phyloP scores from a whole-genome alignment of 2,888 invertebrate genomes.

The Scaptomyza polygonia region DNA sequence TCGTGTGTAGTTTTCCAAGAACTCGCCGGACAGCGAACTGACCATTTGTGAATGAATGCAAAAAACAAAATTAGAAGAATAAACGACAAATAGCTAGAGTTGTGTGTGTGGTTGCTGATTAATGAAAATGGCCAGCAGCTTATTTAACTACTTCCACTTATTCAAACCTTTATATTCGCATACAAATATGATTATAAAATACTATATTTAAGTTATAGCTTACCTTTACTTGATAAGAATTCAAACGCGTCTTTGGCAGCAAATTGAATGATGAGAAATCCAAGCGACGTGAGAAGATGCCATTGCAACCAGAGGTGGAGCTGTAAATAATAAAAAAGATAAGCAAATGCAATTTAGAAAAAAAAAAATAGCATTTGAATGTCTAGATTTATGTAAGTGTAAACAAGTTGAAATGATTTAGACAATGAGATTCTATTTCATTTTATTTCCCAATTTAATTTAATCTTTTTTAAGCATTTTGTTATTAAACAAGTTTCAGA shows the following conservation, averaged over 20 bases:
- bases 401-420: neutral
- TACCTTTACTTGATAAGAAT: slow-evolving; percentile 99
- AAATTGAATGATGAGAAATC: slow-evolving; percentile 98
- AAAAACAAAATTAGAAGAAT: slow-evolving; percentile 12
- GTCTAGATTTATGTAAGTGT: neutral
- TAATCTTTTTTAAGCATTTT: too few relatives aligned
- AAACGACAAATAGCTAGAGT: slow-evolving; percentile 19
- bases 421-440: neutral
- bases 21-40: slow-evolving; percentile 34
- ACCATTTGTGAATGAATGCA: slow-evolving; percentile 59
- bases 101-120: slow-evolving; percentile 24
- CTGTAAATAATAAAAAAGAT: slow-evolving; percentile 86
- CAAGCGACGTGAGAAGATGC: slow-evolving; percentile 95
- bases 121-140: slow-evolving; percentile 23
- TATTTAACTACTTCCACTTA: slow-evolving; percentile 15
- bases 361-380: slow-evolving; percentile 20
- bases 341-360: slow-evolving; percentile 35
- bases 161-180: neutral
- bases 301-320: slow-evolving; percentile 94
- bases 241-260: slow-evolving; percentile 97
- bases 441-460: too few relatives aligned
- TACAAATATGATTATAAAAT: slow-evolving; percentile 1
- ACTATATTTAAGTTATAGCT: slow-evolving; percentile 78
- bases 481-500: too few relatives aligned
- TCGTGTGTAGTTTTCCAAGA: slow-evolving; percentile 58